Evolutionary conservation across 2,888 invertebrate genomes (phyloP), one percentile per base, ranked within the genome.

Genomic region (Temnothorax rugatulus): DNA sequence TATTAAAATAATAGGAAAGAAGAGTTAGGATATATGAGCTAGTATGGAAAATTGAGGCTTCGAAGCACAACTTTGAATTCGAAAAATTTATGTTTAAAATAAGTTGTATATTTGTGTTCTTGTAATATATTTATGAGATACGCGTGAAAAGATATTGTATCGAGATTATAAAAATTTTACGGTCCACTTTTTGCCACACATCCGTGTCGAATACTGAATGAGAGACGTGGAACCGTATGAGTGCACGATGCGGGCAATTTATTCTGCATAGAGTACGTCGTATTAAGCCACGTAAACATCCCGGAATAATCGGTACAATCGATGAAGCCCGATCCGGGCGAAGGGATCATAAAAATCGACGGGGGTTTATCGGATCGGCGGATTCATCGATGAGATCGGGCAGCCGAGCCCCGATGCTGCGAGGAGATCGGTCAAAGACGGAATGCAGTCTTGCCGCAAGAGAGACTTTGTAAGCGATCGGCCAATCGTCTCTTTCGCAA

Each of bases 371-470:
- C 90, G 87, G 90, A 90, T 89, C 90, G 89, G 79, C 89, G 90
- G 87, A 90, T 90, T 90, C 88, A 88, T 88, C 88, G 90, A 90
- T 86, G 88, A 88, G 87, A 90, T 89, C 85, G 90, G 90, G 84
- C 89, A 91, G 88, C 90, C 90, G 90, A 87, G 85, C 84, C 84
- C 85, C 13, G 44, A 59, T 18, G 54, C 68, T 88, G 86, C 76
- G 88, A 91, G 88, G 91, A 91, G 91, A 92, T 90, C 91, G 92
- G 92, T 93, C 92, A 91, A 93, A 91, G 86, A 81, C 89, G 92
- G 93, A 93, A 93, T 93, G 93, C 88, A 91, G 93, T 93, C 92
- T 90, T 89, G 91, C 92, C 91, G 91, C 93, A 92, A 92, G 89
- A 91, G 54, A 77, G 85, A 92, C 91, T 92, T 93, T 93, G 93